Percentiles rank a stretch among this genome's conserved stretches.
phyloP scores from a whole-genome alignment of 2,888 invertebrate species.

The Dasypolia templi region DNA sequence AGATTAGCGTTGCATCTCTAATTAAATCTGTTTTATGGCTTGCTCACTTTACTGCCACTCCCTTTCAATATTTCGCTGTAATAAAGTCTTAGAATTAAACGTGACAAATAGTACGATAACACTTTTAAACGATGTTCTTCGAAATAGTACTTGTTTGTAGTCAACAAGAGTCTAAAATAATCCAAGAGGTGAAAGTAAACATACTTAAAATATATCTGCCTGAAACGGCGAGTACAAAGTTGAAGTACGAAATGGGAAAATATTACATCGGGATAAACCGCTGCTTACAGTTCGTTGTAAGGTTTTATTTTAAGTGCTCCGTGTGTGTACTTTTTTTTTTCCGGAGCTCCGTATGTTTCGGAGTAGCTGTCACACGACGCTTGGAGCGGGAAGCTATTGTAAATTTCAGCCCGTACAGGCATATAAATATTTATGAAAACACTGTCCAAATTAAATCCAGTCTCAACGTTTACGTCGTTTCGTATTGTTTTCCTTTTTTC shows the following conservation, averaged over 20 bases:
- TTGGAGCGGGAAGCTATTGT: conserved; percentile 71
- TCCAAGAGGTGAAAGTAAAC: conserved; percentile 55
- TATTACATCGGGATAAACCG: conserved; percentile 72
- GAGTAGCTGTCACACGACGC: conserved; percentile 76
- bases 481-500: conserved; percentile 73
- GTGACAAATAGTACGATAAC: conserved; percentile 49
- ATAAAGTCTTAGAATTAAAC: conserved; percentile 51
- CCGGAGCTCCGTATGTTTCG: conserved; percentile 69
- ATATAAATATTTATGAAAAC: conserved; percentile 82
- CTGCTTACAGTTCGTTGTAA: conserved; percentile 75
- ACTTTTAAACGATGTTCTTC: conserved; percentile 40
- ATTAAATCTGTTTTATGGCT: conserved; percentile 74
- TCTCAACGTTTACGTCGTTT: conserved; percentile 75
- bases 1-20: conserved; percentile 80
- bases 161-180: conserved; percentile 51
- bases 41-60: conserved; percentile 60
- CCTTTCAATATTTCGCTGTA: conserved; percentile 58
- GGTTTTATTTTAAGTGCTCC: conserved; percentile 74
- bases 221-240: conserved; percentile 62
- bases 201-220: conserved; percentile 53
- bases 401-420: conserved; percentile 69
- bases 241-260: conserved; percentile 67
- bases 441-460: conserved; percentile 80
- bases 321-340: conserved; percentile 69
- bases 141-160: conserved; percentile 32